Percentiles rank a stretch among this genome's conserved stretches.
These are phyloP conservation scores for Strigamia transsilvanica DNA, from an alignment of 2,888 invertebrate genomes.

Conservation along the genomic window DNA sequence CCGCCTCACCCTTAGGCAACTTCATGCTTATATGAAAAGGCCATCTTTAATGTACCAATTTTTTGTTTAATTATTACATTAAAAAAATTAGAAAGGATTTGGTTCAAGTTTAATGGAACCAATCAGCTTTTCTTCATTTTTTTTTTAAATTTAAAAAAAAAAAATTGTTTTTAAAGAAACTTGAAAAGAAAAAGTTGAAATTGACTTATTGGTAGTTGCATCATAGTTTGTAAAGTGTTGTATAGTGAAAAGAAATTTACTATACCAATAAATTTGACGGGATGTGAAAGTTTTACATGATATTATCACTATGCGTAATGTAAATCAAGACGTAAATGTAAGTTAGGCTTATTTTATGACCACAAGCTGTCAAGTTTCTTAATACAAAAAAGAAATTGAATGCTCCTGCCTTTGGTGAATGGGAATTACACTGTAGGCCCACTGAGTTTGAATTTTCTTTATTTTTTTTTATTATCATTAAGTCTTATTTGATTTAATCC, in stretches of 20 bases:
- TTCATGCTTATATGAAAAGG: slow-evolving; percentile 4
- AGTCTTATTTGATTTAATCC: slow-evolving; percentile 33
- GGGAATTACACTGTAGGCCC: slow-evolving; percentile 16
- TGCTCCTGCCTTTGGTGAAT: background rate
- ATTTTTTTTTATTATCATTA: background rate
- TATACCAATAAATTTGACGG: background rate
- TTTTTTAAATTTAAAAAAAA: background rate
- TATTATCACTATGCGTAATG: slow-evolving; percentile 36
- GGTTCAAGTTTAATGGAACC: slow-evolving; percentile 11
- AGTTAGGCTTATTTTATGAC: slow-evolving; percentile 36
- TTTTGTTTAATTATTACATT: background rate
- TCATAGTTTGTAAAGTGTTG: slow-evolving; percentile 16
- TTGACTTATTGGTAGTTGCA: slow-evolving; percentile 32
- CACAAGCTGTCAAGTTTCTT: slow-evolving; percentile 4
- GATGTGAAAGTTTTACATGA: background rate
- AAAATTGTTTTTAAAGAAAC: too few relatives aligned
- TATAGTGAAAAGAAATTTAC: background rate
- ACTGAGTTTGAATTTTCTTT: background rate
- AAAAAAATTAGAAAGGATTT: background rate
- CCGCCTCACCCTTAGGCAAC: slow-evolving; percentile 20
- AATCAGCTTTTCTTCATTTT: background rate
- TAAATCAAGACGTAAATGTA: slow-evolving; percentile 21
- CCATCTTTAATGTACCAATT: slow-evolving; percentile 29
- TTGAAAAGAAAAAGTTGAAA: background rate
- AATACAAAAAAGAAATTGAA: background rate